Evolutionary conservation across 1,140 invertebrate species (phyloP).

Genomic region (Tetraneura akinire): DNA sequence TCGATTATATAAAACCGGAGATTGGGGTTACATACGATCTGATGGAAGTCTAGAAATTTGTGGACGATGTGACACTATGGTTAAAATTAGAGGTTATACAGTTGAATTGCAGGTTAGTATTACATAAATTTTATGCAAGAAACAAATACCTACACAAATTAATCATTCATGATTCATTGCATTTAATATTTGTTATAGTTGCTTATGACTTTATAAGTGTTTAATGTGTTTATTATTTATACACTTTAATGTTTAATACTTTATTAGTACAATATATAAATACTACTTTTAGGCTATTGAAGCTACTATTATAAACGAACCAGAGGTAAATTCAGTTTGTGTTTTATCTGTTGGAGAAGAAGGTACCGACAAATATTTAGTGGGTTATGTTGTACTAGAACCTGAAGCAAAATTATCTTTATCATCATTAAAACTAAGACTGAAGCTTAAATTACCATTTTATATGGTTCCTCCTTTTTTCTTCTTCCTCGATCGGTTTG

Average conservation of each 20-base stretch:
- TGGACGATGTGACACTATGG: constrained; percentile 63
- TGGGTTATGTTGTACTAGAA: constrained; percentile 61
- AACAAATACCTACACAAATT: not conserved
- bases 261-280: not conserved
- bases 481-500: constrained; percentile 59
- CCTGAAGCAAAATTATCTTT: constrained; percentile 51
- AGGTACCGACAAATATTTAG: constrained; percentile 63
- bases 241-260: too few species aligned
- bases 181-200: not conserved
- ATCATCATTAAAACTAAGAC: constrained; percentile 59
- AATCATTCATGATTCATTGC: not conserved
- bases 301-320: constrained; percentile 59
- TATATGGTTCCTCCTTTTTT: constrained; percentile 65
- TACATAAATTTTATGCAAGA: not conserved
- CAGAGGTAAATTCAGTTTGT: constrained; percentile 60
- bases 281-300: constrained; percentile 60
- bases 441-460: constrained; percentile 62
- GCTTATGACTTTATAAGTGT: too few species aligned
- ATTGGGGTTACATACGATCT: constrained; percentile 62
- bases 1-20: constrained; percentile 61
- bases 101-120: constrained; percentile 60
- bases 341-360: constrained; percentile 61
- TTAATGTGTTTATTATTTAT: too few species aligned
- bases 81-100: constrained; percentile 64
- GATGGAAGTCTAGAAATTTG: constrained; percentile 63